Evolutionary conservation across 2,113 vertebrate species (phyloP), one percentile per base, ranked within the genome.

Genomic region (Cavia porcellus): DNA sequence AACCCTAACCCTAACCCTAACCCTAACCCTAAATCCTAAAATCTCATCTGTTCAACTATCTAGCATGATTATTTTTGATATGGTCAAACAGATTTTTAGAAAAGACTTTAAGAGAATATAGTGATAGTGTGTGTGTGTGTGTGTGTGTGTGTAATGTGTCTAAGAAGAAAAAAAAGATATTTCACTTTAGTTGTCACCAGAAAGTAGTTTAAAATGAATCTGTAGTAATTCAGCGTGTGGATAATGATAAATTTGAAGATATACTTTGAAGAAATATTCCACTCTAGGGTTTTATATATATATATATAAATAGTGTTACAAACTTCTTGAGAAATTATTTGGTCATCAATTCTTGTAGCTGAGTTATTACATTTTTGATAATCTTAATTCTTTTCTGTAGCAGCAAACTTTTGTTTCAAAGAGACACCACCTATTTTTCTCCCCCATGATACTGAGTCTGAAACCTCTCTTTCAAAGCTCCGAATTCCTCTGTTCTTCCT

Each of bases 121-220:
- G 6, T 66, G 7, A 17, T 61, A 6, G 19, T 59, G 59, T 61
- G 59, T 61, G 59, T 57, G 57, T 59, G 57, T 59, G 57, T 59
- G 57, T 61, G 59, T 61, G 59, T 61, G 59, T 61, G 59, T 38
- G 38, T 38, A 38, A 38, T 38, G 38, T 61, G 59, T 57, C 15
- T 66, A 57, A n/a, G 25, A 38, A 55, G 42, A 57, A 30, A 10
- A 10, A 5, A 14, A 57, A 32, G 13, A 1, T 35, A 92, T 25
- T 93, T 89, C 42, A 75, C 47, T 7, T 88, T 55, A 95, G 64
- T 13, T 90, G 32, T 95, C 75, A 95, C 0, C 19, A 79, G 68
- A 94, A 95, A 88, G 38, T 84, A 92, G 72, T 79, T 95, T 91
- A 91, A n/a, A 22, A 57, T 95, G 59, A 72, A 90, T 86, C 92